These are phyloP conservation scores for Sandelia bainsii DNA, from an alignment of 2,797 vertebrate species.

Conservation along the genomic window DNA sequence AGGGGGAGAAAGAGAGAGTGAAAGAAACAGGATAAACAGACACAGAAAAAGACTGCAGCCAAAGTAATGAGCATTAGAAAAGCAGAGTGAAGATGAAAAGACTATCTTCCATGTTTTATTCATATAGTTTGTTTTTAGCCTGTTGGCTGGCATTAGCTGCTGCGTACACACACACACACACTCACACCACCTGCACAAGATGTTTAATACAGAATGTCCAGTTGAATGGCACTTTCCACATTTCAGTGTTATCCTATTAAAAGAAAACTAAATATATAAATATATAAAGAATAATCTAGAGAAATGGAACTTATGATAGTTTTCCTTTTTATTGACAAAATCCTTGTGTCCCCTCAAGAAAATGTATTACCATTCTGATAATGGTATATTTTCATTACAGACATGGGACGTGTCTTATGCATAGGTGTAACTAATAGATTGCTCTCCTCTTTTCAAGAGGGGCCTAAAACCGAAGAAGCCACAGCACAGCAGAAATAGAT, in stretches of 20 bases:
- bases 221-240: conserved; percentile 39
- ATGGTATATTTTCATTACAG: not conserved
- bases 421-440: not conserved
- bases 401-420: not conserved
- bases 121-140: conserved; percentile 79
- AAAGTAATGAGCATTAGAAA: conserved; percentile 78
- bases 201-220: conserved; percentile 7
- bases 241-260: conserved; percentile 6
- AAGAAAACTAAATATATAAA: not conserved
- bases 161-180: conserved; percentile 56
- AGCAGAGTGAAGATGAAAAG: conserved; percentile 77
- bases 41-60: conserved; percentile 55
- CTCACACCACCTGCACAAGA: conserved; percentile 42
- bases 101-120: conserved; percentile 77
- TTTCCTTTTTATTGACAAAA: no score
- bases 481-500: no score
- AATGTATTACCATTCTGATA: not conserved
- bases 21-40: conserved; percentile 41
- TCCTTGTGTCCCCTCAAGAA: no score
- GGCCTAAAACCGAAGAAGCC: no score
- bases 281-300: no score
- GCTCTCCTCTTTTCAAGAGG: not conserved
- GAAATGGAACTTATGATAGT: not conserved
- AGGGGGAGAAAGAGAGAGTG: conserved; percentile 31
- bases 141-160: conserved; percentile 66